Base-by-base conservation (phyloP, 2,888 invertebrate genomes). In the Ctenicera cuprea region DNA sequence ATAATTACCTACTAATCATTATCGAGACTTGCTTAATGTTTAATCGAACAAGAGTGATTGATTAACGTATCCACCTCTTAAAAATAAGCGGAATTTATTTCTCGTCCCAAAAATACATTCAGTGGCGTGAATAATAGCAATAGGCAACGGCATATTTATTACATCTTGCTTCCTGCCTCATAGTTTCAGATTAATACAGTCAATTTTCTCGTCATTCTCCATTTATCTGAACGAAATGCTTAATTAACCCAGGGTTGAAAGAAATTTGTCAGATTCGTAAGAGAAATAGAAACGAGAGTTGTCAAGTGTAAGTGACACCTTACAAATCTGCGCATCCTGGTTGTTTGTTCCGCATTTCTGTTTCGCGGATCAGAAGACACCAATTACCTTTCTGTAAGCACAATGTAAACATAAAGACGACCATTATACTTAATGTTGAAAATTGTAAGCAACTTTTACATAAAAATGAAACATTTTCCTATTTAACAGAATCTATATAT, bases 261-360 rank as follows among this genome's bases (percentile, higher is more conserved):
- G 26, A 45, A 63, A 63, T 63, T 63, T 63, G 62, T 63, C 62
- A 63, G 62, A 61, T 20, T 63, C 61, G n/a, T 11, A 45, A 45
- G 26, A 63, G 52, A 52, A 63, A 26, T 26, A 22, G 43, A 45
- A 61, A 61, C 14, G 41, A 26, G 38, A 30, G 22, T 43, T 63
- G 62, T 63, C 62, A 63, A 63, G 43, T 63, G 45, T 43, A 45
- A 45, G 14, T 63, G 62, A 45, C 62, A 63, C 14, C 62, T 45
- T 43, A 43, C 62, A 63, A 45, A 30, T 43, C 45, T 45, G 14
- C 22, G 14, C 26, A 63, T 63, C n/a, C 26, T 63, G 11, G 41
- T 20, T 52, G 20, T 11, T 26, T 63, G 38, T 38, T n/a, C 18
- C 7, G 20, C 22, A 43, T 43, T 45, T 45, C 62, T 63, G 45